Conservation (phyloP, 1,140 invertebrate species). For the Choristoneura fumiferana region DNA sequence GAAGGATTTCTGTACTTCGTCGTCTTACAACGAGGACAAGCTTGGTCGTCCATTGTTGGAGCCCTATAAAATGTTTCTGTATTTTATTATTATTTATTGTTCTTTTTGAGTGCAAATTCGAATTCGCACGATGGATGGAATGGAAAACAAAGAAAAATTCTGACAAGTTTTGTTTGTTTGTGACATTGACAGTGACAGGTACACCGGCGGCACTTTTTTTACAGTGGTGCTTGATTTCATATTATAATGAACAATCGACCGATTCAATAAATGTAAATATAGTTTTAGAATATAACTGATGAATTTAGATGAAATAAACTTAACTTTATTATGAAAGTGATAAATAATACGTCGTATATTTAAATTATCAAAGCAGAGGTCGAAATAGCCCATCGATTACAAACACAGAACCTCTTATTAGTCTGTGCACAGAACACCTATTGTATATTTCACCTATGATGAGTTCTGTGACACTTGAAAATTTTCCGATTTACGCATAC, state of each 20-base stretch:
- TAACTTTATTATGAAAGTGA: too few species aligned
- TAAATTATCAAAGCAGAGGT: too few species aligned
- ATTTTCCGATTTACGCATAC: too few species aligned
- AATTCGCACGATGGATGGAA: not conserved
- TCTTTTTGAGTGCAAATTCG: not conserved
- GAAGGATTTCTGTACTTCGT: slow-evolving; percentile 99
- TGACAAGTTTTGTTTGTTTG: not conserved
- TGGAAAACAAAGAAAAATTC: slow-evolving; percentile 29
- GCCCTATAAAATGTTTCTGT: slow-evolving; percentile 19
- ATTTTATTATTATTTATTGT: slow-evolving; percentile 22
- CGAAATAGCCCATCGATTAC: too few species aligned
- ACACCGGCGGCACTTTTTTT: not conserved
- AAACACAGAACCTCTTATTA: too few species aligned
- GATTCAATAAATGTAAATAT: not conserved
- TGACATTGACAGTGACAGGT: not conserved
- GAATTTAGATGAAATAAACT: too few species aligned
- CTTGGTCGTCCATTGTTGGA: slow-evolving; percentile 88
- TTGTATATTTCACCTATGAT: too few species aligned
- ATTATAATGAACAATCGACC: not conserved
- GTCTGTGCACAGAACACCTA: too few species aligned
- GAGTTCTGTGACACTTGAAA: too few species aligned
- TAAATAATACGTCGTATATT: too few species aligned
- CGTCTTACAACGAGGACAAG: slow-evolving; percentile 98
- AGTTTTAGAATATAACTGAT: too few species aligned
- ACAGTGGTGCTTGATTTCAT: not conserved